Conservation (phyloP, 2,888 invertebrate genomes). For the Geotrupes spiniger region DNA sequence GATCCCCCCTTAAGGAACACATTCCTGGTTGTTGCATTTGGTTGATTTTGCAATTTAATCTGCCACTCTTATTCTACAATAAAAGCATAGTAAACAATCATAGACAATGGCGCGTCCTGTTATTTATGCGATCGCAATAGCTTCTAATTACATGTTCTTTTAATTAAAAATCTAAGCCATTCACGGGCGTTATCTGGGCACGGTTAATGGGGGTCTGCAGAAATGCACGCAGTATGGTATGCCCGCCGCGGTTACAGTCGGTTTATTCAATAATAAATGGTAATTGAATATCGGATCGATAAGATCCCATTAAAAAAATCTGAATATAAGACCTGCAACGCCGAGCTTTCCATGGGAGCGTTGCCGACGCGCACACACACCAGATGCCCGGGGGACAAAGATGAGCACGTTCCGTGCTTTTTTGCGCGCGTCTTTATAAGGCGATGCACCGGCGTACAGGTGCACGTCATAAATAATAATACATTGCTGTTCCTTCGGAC, state of each 20-base stretch:
- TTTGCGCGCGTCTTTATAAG: conserved; percentile 4
- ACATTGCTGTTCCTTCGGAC: conserved; percentile 3
- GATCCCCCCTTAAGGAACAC: no score
- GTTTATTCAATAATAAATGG: conserved; percentile 1
- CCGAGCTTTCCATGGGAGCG: not conserved
- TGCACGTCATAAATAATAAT: conserved; percentile 6
- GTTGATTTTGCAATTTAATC: no score
- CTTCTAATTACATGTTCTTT: no score
- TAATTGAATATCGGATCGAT: conserved; percentile 6
- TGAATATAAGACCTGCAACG: not conserved
- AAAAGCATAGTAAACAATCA: no score
- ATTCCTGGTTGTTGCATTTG: no score
- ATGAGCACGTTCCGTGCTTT: conserved; percentile 6
- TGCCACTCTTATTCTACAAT: no score
- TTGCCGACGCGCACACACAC: not conserved
- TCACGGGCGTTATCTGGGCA: no score
- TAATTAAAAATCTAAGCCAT: no score
- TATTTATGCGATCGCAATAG: no score
- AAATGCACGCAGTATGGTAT: no score
- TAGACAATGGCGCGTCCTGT: no score
- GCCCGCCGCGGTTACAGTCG: not conserved
- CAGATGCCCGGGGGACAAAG: conserved; percentile 6
- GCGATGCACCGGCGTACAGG: conserved; percentile 3
- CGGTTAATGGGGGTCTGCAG: no score
- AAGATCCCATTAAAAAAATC: not conserved